phyloP scores from a whole-genome alignment of 2,797 vertebrate genomes.

The Pteropus rufus region DNA sequence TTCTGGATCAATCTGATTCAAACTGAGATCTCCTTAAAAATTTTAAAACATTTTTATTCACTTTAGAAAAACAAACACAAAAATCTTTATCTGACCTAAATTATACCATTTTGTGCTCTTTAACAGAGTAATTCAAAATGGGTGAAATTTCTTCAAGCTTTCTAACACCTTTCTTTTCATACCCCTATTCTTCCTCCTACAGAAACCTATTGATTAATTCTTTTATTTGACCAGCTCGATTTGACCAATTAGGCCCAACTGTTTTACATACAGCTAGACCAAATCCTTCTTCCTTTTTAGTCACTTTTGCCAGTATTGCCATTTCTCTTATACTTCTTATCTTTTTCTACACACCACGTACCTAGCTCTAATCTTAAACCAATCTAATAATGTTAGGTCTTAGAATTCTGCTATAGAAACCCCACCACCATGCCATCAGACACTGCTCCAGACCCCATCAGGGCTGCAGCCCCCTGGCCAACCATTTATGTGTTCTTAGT shows the following conservation, averaged over 20 bases:
- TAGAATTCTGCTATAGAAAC: neutral
- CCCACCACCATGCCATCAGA: fast-evolving
- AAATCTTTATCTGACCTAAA: neutral
- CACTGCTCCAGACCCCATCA: no score
- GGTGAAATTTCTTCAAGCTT: neutral
- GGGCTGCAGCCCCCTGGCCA: neutral
- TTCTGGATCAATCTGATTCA: neutral
- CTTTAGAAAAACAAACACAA: neutral
- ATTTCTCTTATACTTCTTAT: neutral
- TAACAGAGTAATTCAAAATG: neutral
- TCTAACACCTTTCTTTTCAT: neutral
- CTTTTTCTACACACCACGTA: neutral
- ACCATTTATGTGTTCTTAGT: no score
- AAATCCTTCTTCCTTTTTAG: neutral
- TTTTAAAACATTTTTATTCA: neutral
- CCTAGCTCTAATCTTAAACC: neutral
- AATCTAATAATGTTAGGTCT: neutral
- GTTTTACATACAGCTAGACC: neutral
- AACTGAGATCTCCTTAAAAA: neutral
- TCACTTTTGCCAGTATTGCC: neutral
- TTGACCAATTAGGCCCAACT: neutral
- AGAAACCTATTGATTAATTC: neutral
- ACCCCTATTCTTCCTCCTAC: neutral
- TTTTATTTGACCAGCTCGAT: neutral
- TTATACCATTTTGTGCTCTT: neutral